A percentile compares a stretch with the other conserved stretches of the same genome.
Evolutionary conservation across 1,140 invertebrate species (phyloP).

Genomic region (Pachyrhynchus sulphureomaculatus): DNA sequence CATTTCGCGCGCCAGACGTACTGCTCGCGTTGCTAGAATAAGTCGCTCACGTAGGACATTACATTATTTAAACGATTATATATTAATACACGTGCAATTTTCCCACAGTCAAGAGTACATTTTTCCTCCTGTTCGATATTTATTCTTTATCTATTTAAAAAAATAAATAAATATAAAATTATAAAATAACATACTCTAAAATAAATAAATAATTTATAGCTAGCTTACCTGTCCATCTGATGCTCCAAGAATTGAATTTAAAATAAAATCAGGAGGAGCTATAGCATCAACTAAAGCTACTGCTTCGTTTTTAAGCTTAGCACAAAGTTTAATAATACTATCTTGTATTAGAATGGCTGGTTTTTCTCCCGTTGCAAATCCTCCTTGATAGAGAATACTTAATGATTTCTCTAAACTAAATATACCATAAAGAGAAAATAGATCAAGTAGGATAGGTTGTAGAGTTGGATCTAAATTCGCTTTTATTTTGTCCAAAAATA

Average conservation of each 20-base stretch:
- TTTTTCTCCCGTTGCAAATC: constrained; percentile 57
- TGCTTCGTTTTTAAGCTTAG: constrained; percentile 68
- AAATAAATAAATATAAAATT: not conserved
- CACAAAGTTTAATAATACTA: constrained; percentile 63
- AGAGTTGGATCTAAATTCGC: constrained; percentile 53
- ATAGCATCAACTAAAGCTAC: constrained; percentile 78
- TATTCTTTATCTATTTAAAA: too few relatives aligned
- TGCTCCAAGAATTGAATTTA: constrained; percentile 77
- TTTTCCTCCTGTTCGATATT: too few relatives aligned
- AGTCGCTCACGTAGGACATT: too few relatives aligned
- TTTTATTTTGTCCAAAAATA: constrained; percentile 59
- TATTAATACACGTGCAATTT: too few relatives aligned
- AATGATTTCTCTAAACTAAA: constrained; percentile 68
- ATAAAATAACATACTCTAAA: not conserved
- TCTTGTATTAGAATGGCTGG: constrained; percentile 55
- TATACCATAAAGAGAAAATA: constrained; percentile 71
- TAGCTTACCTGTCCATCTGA: constrained; percentile 72
- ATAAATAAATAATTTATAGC: too few relatives aligned
- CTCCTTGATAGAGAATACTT: constrained; percentile 74
- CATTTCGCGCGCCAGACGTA: too few relatives aligned
- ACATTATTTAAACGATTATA: too few relatives aligned
- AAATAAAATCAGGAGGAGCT: constrained; percentile 82
- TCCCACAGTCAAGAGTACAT: too few relatives aligned
- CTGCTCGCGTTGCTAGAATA: too few relatives aligned
- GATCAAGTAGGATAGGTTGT: constrained; percentile 60